phyloP scores from a whole-genome alignment of 2,797 vertebrate genomes.

The Dryobates pubescens region DNA sequence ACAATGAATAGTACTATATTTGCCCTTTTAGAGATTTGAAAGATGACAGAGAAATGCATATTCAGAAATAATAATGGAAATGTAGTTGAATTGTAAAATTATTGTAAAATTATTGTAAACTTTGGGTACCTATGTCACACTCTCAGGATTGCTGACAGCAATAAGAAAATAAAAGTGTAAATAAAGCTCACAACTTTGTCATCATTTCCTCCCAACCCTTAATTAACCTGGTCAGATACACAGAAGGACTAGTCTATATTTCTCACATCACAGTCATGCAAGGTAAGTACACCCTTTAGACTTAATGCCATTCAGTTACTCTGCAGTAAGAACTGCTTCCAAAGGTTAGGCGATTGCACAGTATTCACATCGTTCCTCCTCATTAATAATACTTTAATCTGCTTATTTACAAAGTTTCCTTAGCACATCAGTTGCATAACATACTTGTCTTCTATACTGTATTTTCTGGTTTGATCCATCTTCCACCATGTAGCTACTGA shows the following conservation, averaged over 20 bases:
- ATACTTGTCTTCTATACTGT: not conserved
- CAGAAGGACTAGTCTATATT: not conserved
- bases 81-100: not conserved
- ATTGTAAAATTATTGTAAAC: not conserved
- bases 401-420: not conserved
- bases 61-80: not conserved
- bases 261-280: not conserved
- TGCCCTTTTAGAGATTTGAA: not conserved
- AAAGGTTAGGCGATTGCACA: not conserved
- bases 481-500: not conserved
- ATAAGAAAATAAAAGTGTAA: slow-evolving; percentile 30
- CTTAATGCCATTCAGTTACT: not conserved
- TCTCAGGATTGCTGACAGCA: not conserved
- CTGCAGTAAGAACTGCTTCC: not conserved
- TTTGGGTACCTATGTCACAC: not conserved
- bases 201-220: not conserved
- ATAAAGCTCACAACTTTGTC: not conserved
- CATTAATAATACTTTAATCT: not conserved
- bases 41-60: not conserved
- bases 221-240: not conserved
- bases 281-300: slow-evolving; percentile 1
- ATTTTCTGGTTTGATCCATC: not conserved
- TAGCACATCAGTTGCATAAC: not conserved
- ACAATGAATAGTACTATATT: not conserved
- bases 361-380: not conserved